Percentiles rank a stretch among this genome's conserved stretches.
phyloP scores from a whole-genome alignment of 35 echinoderm and acorn worm species.

The Apostichopus japonicus region DNA sequence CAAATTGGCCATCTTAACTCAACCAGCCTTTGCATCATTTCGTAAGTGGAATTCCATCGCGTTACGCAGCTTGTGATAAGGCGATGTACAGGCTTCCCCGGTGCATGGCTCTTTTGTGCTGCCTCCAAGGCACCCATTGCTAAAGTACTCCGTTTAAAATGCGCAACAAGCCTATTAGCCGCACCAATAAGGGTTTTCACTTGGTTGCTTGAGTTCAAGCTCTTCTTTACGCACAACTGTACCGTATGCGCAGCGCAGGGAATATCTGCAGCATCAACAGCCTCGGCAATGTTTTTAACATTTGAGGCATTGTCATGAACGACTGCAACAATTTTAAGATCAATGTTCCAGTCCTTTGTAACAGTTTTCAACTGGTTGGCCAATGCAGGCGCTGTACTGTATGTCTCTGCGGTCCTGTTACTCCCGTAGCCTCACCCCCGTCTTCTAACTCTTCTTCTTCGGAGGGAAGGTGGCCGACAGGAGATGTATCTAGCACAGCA shows the following conservation, averaged over 20 bases:
- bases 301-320: slow-evolving; percentile 53
- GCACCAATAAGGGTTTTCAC: neutral
- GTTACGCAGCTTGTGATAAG: no score
- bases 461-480: neutral
- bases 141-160: slow-evolving; percentile 50
- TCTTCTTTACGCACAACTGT: slow-evolving; percentile 19
- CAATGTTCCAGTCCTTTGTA: neutral
- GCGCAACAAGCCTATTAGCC: neutral
- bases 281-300: slow-evolving; percentile 13
- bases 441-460: neutral
- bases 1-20: slow-evolving; percentile 57
- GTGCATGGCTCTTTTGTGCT: slow-evolving; percentile 3
- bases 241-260: slow-evolving; percentile 22
- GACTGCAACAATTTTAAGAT: slow-evolving; percentile 12
- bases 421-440: neutral
- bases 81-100: no score
- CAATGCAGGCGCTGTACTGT: slow-evolving; percentile 38
- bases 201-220: neutral
- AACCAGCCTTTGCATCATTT: neutral
- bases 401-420: neutral
- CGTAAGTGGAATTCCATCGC: slow-evolving; percentile 48
- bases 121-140: slow-evolving; percentile 31
- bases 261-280: neutral
- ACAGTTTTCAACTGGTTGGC: neutral
- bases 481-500: neutral